Evolutionary conservation across 2,797 vertebrate genomes (phyloP).

Genomic region (Hippoglossus hippoglossus): DNA sequence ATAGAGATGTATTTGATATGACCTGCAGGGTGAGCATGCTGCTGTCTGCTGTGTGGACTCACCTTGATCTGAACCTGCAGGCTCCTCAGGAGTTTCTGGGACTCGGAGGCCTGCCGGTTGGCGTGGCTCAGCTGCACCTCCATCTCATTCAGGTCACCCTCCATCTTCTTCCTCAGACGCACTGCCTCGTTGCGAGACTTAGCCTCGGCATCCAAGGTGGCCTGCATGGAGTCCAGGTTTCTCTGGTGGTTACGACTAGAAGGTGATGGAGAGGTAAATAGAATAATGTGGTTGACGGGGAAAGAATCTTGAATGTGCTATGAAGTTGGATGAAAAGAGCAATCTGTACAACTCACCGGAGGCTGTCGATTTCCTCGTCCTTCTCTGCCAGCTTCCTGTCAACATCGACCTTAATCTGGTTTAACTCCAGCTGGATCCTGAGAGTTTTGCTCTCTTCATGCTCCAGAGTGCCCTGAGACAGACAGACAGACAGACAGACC

Average conservation of each 20-base stretch:
- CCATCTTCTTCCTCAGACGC: constrained; percentile 94
- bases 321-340: background rate
- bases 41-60: constrained; percentile 15
- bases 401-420: constrained; percentile 92
- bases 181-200: constrained; percentile 92
- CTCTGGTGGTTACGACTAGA: constrained; percentile 92
- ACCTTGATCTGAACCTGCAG: constrained; percentile 94
- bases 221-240: constrained; percentile 91
- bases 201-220: constrained; percentile 89
- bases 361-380: constrained; percentile 91
- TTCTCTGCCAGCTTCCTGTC: constrained; percentile 94
- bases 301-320: background rate
- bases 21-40: background rate
- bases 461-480: constrained; percentile 90
- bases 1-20: background rate
- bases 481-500: background rate
- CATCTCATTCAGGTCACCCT: constrained; percentile 94
- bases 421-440: constrained; percentile 92
- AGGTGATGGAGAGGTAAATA: background rate
- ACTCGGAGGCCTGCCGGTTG: constrained; percentile 88
- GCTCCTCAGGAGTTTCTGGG: constrained; percentile 88
- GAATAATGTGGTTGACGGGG: background rate
- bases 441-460: constrained; percentile 95
- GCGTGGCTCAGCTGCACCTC: constrained; percentile 93
- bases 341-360: constrained; percentile 66